These are phyloP conservation scores for Caenorhabditis angaria DNA, from an alignment of 2,888 invertebrate genomes.

Conservation along the genomic window DNA sequence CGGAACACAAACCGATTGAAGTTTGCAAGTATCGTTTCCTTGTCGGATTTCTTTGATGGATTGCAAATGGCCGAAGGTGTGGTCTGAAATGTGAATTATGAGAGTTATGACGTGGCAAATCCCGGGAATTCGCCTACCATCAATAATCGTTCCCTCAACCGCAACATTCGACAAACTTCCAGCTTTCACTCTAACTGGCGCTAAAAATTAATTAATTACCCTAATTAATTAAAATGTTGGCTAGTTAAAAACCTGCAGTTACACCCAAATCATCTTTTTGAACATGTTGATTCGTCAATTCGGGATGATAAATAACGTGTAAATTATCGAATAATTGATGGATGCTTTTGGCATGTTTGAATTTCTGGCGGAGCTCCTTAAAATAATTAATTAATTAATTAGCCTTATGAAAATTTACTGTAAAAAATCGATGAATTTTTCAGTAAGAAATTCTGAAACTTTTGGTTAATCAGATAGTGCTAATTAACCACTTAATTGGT, in stretches of 20 bases:
- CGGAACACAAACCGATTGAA: constrained; percentile 51
- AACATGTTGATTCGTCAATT: constrained; percentile 37
- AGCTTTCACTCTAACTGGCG: neutral
- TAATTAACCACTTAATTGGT: too few relatives aligned
- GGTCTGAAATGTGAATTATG: constrained; percentile 7
- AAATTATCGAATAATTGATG: constrained; percentile 27
- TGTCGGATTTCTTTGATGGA: constrained; percentile 34
- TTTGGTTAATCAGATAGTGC: too few relatives aligned
- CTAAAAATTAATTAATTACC: constrained; percentile 6
- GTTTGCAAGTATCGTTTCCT: constrained; percentile 52
- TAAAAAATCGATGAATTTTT: too few relatives aligned
- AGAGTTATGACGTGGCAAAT: neutral
- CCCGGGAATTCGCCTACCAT: constrained; percentile 7
- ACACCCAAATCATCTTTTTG: constrained; percentile 20
- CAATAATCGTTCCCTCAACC: constrained; percentile 12
- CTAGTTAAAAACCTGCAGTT: constrained; percentile 6
- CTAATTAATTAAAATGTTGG: neutral
- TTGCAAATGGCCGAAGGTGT: constrained; percentile 21
- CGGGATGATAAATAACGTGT: constrained; percentile 46
- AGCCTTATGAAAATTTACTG: too few relatives aligned
- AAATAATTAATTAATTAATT: too few relatives aligned
- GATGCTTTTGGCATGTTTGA: constrained; percentile 39
- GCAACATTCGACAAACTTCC: neutral
- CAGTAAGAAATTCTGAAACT: too few relatives aligned
- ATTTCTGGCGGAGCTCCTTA: constrained; percentile 25